phyloP scores from a whole-genome alignment of 2,797 vertebrate genomes.

The Petrocephalus schoutedeni region DNA sequence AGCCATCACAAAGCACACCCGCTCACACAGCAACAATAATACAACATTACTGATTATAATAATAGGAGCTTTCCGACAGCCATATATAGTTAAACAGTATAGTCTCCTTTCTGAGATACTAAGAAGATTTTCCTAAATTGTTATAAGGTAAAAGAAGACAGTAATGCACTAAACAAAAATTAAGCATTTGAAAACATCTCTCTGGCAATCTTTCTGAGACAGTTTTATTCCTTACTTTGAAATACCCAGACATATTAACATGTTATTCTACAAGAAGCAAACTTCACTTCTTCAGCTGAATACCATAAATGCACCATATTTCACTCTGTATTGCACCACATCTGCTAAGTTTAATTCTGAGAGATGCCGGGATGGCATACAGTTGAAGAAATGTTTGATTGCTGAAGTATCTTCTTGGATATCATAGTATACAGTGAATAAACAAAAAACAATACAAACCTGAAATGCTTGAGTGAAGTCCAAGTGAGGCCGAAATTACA shows the following conservation, averaged over 20 bases:
- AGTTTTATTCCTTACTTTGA: neutral
- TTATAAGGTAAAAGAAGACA: neutral
- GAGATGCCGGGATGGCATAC: neutral
- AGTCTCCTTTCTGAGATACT: neutral
- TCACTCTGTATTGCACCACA: neutral
- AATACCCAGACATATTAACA: neutral
- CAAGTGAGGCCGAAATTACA: constrained; percentile 43
- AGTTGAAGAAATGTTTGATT: neutral
- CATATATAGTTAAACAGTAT: neutral
- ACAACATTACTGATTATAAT: neutral
- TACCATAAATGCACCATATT: neutral
- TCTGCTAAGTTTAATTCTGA: neutral
- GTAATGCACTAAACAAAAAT: neutral
- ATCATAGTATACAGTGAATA: neutral
- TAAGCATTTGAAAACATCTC: neutral
- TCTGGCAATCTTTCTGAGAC: neutral
- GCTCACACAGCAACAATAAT: neutral
- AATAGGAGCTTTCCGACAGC: neutral
- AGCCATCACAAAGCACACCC: neutral
- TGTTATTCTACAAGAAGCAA: neutral
- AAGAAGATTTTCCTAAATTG: neutral
- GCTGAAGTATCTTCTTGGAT: neutral
- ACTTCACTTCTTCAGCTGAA: neutral
- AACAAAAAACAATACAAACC: constrained; percentile 38
- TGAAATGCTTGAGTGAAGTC: constrained; percentile 41